Evolutionary conservation across 1,140 invertebrate genomes (phyloP).

Genomic region (Drosophila nannoptera): DNA sequence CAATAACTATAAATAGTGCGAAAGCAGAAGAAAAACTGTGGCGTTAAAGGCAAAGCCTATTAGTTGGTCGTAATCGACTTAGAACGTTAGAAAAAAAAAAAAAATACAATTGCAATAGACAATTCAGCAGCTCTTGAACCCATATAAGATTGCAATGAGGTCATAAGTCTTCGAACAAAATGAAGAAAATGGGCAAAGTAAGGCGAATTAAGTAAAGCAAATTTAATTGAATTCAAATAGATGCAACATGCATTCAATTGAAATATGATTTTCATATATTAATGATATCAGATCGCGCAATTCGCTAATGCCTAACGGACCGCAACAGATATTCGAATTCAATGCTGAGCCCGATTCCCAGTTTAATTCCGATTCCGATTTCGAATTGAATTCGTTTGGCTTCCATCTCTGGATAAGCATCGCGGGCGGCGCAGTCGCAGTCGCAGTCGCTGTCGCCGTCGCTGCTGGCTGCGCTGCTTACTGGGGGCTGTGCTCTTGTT

Average conservation of each 20-base stretch:
- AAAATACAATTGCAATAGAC: constrained; percentile 7
- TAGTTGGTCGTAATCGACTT: constrained; percentile 44
- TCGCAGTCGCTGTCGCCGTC: not conserved
- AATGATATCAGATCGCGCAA: constrained; percentile 5
- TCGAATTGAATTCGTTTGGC: not conserved
- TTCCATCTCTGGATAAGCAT: constrained; percentile 12
- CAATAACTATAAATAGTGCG: constrained; percentile 12
- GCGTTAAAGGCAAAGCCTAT: constrained; percentile 29
- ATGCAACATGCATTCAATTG: not conserved
- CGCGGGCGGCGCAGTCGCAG: constrained; percentile 11
- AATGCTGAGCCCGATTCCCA: constrained; percentile 3
- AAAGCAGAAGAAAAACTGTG: not conserved
- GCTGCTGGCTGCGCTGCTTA: not conserved
- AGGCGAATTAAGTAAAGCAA: not conserved
- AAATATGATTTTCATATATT: constrained; percentile 19
- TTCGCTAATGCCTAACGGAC: not conserved
- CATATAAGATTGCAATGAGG: too few relatives aligned
- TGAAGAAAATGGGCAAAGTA: too few relatives aligned
- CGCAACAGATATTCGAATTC: constrained; percentile 8
- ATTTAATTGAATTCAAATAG: constrained; percentile 8
- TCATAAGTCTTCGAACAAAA: too few relatives aligned
- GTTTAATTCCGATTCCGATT: constrained; percentile 22
- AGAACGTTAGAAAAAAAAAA: constrained; percentile 9
- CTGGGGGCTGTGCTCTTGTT: not conserved
- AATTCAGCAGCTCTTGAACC: not conserved